These are phyloP conservation scores for Psilopogon haemacephalus DNA, from an alignment of 2,113 vertebrate genomes.

Conservation along the genomic window DNA sequence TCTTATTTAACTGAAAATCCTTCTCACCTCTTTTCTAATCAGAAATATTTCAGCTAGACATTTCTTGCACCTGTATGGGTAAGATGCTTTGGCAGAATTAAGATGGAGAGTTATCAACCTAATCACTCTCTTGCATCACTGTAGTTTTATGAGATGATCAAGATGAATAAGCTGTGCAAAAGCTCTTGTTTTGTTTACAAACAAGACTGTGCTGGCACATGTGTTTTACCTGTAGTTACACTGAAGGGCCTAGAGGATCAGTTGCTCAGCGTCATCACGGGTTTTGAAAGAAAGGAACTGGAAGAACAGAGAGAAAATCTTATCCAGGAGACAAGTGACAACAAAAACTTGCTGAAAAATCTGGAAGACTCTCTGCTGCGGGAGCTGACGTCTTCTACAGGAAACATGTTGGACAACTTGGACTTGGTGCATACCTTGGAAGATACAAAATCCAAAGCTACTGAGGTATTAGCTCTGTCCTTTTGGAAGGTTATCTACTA, in stretches of 20 bases:
- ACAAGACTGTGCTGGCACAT: neutral
- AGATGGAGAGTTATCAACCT: neutral
- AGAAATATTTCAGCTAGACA: neutral
- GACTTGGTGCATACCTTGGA: slow-evolving; percentile 91
- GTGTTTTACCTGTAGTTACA: slow-evolving; percentile 78
- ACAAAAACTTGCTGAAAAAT: slow-evolving; percentile 91
- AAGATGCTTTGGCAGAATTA: neutral
- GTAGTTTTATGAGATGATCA: neutral
- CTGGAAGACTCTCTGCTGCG: slow-evolving; percentile 90
- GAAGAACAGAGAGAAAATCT: slow-evolving; percentile 90
- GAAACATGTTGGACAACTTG: slow-evolving; percentile 95
- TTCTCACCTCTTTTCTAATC: neutral
- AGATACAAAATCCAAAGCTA: slow-evolving; percentile 91
- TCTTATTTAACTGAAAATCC: neutral
- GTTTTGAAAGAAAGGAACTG: slow-evolving; percentile 87
- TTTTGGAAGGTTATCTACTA: neutral
- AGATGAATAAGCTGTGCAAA: neutral
- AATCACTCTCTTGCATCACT: neutral
- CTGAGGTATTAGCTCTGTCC: slow-evolving; percentile 76
- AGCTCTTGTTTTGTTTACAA: neutral
- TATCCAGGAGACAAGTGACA: slow-evolving; percentile 92
- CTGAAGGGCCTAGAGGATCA: slow-evolving; percentile 95
- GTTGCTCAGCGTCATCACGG: slow-evolving; percentile 90
- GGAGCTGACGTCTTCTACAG: slow-evolving; percentile 89
- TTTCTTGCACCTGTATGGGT: neutral